Evolutionary conservation across 2,797 vertebrate genomes (phyloP).

Genomic region (Siniperca undulata): DNA sequence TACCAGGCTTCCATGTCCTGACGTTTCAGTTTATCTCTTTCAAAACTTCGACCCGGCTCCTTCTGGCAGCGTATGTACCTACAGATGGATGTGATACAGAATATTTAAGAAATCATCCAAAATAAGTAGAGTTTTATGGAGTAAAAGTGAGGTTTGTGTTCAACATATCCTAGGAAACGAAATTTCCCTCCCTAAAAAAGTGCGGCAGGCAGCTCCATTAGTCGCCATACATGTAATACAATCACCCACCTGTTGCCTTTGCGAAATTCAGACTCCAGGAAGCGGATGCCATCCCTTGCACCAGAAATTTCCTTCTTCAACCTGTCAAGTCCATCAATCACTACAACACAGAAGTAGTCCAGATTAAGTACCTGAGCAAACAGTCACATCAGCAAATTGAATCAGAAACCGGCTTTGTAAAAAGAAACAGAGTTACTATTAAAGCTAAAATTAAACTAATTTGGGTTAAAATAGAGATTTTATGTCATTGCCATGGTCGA

Average conservation of each 20-base stretch:
- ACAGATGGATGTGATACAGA: background rate
- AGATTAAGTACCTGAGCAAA: background rate
- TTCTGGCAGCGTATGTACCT: slow-evolving; percentile 99
- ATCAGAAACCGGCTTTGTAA: background rate
- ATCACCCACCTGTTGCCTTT: slow-evolving; percentile 93
- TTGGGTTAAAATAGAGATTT: background rate
- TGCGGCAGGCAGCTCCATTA: background rate
- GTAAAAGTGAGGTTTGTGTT: background rate
- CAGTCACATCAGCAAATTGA: fast-evolving
- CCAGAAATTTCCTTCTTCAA: slow-evolving; percentile 95
- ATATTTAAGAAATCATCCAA: background rate
- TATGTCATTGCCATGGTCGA: too few relatives aligned
- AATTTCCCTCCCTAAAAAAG: fast-evolving
- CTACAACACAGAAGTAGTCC: slow-evolving; percentile 73
- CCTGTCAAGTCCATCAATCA: slow-evolving; percentile 96
- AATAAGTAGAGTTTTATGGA: background rate
- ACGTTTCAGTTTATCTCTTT: slow-evolving; percentile 95
- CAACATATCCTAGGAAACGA: background rate
- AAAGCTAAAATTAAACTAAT: background rate
- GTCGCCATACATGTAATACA: background rate
- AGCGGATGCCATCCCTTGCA: slow-evolving; percentile 95
- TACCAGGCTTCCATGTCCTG: slow-evolving; percentile 96
- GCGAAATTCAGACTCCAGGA: slow-evolving; percentile 95
- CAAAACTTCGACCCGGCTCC: slow-evolving; percentile 92
- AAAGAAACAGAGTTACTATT: background rate